Conservation (phyloP, 2,113 vertebrate genomes). For the Sceloporus tristichus region DNA sequence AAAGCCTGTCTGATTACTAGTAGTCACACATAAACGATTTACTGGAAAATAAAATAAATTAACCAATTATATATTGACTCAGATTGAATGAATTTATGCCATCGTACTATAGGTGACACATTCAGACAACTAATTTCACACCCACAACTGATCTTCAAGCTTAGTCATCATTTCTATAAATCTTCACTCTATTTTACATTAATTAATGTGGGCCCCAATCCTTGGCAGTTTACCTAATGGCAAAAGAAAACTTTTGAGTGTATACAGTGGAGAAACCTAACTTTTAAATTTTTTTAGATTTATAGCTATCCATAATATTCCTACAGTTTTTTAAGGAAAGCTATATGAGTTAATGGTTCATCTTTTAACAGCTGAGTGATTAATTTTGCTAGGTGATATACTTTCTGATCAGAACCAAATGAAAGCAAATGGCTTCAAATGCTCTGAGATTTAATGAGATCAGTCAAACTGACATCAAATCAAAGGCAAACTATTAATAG, state of each 20-base stretch:
- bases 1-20: conserved; percentile 80
- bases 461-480: not conserved
- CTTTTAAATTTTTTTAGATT: not conserved
- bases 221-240: too few species aligned
- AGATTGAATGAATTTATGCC: not conserved
- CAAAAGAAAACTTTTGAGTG: not conserved
- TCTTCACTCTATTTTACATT: too few species aligned
- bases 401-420: not conserved
- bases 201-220: too few species aligned
- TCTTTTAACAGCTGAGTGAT: not conserved
- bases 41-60: conserved; percentile 63
- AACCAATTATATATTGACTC: not conserved
- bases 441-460: not conserved
- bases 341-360: not conserved
- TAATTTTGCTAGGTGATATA: not conserved
- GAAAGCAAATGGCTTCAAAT: not conserved
- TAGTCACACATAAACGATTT: conserved; percentile 71
- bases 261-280: not conserved
- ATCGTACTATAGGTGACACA: not conserved
- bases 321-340: not conserved
- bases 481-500: not conserved
- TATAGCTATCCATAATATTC: not conserved
- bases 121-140: not conserved
- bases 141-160: not conserved
- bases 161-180: not conserved